phyloP scores from a whole-genome alignment of 2,888 invertebrate genomes.

The Acanthoscelides obtectus region DNA sequence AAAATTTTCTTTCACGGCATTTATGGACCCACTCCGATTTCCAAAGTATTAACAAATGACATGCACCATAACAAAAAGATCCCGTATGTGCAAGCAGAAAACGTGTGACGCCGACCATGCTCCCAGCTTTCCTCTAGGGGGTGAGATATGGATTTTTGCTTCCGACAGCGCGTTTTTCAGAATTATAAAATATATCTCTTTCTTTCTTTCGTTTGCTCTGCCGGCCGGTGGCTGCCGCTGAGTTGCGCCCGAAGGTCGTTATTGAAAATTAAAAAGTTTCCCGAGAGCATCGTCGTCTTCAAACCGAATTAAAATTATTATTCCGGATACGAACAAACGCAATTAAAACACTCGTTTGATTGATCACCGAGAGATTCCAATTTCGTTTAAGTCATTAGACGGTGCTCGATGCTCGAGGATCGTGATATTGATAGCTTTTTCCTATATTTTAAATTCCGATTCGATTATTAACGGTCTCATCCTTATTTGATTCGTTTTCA shows the following conservation, averaged over 20 bases:
- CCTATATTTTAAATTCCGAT: neutral
- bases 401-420: neutral
- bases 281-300: conserved; percentile 1
- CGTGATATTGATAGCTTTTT: neutral
- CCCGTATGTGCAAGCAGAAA: neutral
- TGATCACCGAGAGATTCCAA: conserved; percentile 17
- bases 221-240: conserved; percentile 7
- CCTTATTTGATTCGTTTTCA: neutral
- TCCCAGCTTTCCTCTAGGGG: conserved; percentile 2
- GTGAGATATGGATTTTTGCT: conserved; percentile 49
- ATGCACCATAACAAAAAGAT: too few relatives aligned
- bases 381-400: neutral
- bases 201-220: conserved; percentile 23
- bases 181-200: conserved; percentile 46
- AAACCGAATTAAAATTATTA: conserved; percentile 6
- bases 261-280: conserved; percentile 36
- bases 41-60: too few relatives aligned
- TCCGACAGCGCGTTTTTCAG: conserved; percentile 46
- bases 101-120: neutral
- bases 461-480: neutral
- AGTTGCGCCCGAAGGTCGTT: conserved; percentile 22
- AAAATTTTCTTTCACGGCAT: too few relatives aligned
- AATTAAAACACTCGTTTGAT: conserved; percentile 24
- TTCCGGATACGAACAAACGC: conserved; percentile 8
- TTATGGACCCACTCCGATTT: too few relatives aligned